Base-by-base conservation (phyloP, 2,113 vertebrate genomes). In the Eubucco bourcierii region DNA sequence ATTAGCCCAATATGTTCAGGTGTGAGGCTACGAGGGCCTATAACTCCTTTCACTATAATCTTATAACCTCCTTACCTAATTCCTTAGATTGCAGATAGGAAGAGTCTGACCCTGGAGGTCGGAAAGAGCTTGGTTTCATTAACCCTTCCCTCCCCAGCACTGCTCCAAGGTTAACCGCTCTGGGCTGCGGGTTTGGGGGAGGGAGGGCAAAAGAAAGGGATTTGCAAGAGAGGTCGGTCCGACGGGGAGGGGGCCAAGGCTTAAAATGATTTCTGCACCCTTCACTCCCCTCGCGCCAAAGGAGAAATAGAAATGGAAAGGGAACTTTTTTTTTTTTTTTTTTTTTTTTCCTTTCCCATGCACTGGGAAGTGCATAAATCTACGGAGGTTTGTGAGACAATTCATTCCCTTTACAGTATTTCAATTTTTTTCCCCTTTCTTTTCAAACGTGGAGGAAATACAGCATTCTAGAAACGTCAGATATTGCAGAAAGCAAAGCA, bases 151-250 rank as follows among this genome's bases (percentile, higher is more conserved):
- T 97, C 92, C 96, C 98, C 97, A 86, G 94, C 80, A 90, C 94
- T 87, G 97, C 98, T 96, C 96, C 97, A 96, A 98, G 98, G 98
- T 98, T 98, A 98, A 98, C 97, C 96, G 95, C 93, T 85, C 98
- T 96, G 96, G 98, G 98, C 96, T 98, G 70, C 10, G 80, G 5
- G 33, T 59, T 67, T 75, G 31, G 70, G 80, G 84, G 85, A 63
- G 88, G 84, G 87, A 97, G 39, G 53, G 96, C 94, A 72, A 50
- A 88, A 88, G 81, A 92, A 87, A 93, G 31, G 79, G 74, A 55
- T 78, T 90, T 81, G 61, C 79, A 37, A 90, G 56, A 70, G 58
- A 67, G 66, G 33, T 47, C 52, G 70, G 71, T 82, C 65, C 20
- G 82, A 41, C 4, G 20, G 53, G 28, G 34, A 7, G 10, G 24